Conservation (phyloP, 2,888 invertebrate species). For the Polydesmus complanatus region DNA sequence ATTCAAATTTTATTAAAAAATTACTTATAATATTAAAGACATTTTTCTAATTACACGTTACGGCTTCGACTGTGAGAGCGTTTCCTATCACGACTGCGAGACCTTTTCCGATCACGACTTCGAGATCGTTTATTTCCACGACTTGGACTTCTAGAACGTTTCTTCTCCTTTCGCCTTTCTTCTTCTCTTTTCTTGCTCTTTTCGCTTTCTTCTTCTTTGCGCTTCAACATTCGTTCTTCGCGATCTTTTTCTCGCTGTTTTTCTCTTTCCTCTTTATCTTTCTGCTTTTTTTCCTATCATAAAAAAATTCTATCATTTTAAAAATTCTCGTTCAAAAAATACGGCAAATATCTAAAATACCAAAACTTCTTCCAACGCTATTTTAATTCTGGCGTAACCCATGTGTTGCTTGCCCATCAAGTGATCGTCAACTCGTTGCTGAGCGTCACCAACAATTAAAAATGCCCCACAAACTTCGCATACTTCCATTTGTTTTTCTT, state of each 20-base stretch:
- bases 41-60: too few species aligned
- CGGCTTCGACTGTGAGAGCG: constrained; percentile 10
- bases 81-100: constrained; percentile 20
- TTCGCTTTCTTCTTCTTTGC: constrained; percentile 22
- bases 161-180: constrained; percentile 24
- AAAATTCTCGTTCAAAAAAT: constrained; percentile 10
- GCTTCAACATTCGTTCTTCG: constrained; percentile 30
- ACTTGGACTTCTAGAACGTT: constrained; percentile 10
- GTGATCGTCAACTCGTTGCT: constrained; percentile 94
- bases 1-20: too few species aligned
- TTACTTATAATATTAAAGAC: too few species aligned
- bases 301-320: not conserved
- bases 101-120: constrained; percentile 13
- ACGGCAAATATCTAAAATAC: constrained; percentile 24
- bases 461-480: constrained; percentile 97
- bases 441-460: constrained; percentile 96
- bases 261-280: constrained; percentile 40
- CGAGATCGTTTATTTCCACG: constrained; percentile 10
- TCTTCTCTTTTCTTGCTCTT: constrained; percentile 33
- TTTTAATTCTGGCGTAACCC: constrained; percentile 56
- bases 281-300: constrained; percentile 34
- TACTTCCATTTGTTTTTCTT: constrained; percentile 97
- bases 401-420: constrained; percentile 97
- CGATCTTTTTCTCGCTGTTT: constrained; percentile 39
- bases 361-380: constrained; percentile 43